Evolutionary conservation across 2,888 invertebrate species (phyloP).

Genomic region (Drosophila barbarae): DNA sequence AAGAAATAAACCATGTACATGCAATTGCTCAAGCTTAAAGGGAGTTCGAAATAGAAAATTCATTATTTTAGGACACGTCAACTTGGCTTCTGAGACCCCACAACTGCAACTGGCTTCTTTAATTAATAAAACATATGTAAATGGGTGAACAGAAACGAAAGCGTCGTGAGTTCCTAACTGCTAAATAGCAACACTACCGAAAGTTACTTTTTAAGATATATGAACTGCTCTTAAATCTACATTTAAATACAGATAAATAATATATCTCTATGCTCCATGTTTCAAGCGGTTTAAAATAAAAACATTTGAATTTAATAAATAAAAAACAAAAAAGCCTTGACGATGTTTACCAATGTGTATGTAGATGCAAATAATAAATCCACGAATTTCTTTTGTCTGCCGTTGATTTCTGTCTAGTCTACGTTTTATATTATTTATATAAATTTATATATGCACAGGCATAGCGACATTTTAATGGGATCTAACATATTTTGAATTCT

Average conservation of each 20-base stretch:
- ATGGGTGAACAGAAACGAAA: not conserved
- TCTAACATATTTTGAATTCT: not conserved
- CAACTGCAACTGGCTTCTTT: conserved; percentile 4
- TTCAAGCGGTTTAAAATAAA: not conserved
- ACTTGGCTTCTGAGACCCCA: conserved; percentile 5
- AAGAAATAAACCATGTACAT: not conserved
- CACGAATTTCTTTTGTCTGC: not conserved
- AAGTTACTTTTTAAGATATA: not conserved
- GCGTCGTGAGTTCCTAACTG: not conserved
- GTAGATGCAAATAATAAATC: conserved; percentile 1
- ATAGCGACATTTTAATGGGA: not conserved
- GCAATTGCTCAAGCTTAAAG: not conserved
- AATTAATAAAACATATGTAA: conserved; percentile 1
- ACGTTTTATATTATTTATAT: conserved; percentile 3
- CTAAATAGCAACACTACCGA: not conserved
- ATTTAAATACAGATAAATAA: not conserved
- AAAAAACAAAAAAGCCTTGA: not conserved
- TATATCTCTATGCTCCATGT: not conserved
- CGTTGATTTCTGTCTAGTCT: not conserved
- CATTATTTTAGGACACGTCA: not conserved
- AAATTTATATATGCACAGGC: not conserved
- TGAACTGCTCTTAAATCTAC: not conserved
- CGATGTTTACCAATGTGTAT: not conserved
- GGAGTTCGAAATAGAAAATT: not conserved
- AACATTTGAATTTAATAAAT: not conserved